Evolutionary conservation across 2,797 vertebrate genomes (phyloP).

Genomic region (Centroberyx gerrardi): DNA sequence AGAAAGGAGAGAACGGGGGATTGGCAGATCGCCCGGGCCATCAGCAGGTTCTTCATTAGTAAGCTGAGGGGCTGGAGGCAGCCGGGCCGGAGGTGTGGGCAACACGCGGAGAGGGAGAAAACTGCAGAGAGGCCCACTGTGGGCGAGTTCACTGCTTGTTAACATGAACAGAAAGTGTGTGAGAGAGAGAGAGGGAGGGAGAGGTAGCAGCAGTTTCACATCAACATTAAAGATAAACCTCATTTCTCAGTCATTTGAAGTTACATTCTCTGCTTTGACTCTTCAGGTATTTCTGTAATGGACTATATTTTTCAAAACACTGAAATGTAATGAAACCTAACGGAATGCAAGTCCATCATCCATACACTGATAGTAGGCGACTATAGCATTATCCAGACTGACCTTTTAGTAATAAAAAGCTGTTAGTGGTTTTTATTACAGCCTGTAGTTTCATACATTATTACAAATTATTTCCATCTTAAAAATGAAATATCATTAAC

Average conservation of each 20-base stretch:
- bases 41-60: conserved; percentile 44
- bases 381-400: too few species aligned
- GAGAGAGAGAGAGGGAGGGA: background rate
- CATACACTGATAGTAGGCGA: too few species aligned
- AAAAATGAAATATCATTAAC: too few species aligned
- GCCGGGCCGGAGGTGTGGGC: conserved; percentile 53
- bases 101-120: conserved; percentile 49
- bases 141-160: conserved; percentile 61
- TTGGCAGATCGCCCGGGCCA: background rate
- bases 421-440: too few species aligned
- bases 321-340: too few species aligned
- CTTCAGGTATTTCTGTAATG: too few species aligned
- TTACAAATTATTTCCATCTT: too few species aligned
- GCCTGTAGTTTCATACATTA: too few species aligned
- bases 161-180: conserved; percentile 51
- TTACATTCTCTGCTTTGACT: background rate
- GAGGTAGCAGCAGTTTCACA: background rate
- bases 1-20: conserved; percentile 6
- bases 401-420: too few species aligned
- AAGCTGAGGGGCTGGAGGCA: conserved; percentile 33
- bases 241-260: conserved; percentile 51
- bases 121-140: conserved; percentile 31
- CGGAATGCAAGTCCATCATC: too few species aligned
- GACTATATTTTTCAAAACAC: too few species aligned
- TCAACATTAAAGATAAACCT: conserved; percentile 11